phyloP scores from a whole-genome alignment of 35 echinoderm and acorn worm species.

The Apostichopus parvimensis region DNA sequence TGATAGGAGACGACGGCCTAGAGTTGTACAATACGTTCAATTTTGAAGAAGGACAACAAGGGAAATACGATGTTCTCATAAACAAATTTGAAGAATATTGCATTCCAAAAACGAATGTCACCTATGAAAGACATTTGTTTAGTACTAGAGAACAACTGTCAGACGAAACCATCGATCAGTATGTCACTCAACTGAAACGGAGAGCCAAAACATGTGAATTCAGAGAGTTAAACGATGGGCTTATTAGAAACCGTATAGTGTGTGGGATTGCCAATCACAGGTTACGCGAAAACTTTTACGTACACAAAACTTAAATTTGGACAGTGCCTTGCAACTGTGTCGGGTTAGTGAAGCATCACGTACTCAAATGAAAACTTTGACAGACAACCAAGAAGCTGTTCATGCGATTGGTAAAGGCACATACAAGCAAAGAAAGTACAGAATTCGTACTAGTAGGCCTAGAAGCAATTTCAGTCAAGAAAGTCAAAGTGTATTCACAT shows the following conservation, averaged over 20 bases:
- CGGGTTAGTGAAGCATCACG: background rate
- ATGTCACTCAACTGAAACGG: slow-evolving; percentile 22
- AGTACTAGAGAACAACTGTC: background rate
- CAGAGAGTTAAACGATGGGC: slow-evolving; percentile 13
- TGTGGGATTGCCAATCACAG: slow-evolving; percentile 18
- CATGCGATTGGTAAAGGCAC: background rate
- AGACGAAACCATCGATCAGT: slow-evolving; percentile 42
- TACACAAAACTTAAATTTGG: background rate
- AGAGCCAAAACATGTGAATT: slow-evolving; percentile 21
- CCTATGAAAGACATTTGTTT: slow-evolving; percentile 36
- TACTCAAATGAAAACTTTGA: background rate
- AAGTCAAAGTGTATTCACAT: too few relatives aligned
- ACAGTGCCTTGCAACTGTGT: background rate
- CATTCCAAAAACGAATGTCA: slow-evolving; percentile 32
- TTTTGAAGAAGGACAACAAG: background rate
- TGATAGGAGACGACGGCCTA: slow-evolving; percentile 12
- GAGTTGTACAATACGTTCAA: slow-evolving; percentile 46
- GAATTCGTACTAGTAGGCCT: background rate
- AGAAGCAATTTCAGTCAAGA: too few relatives aligned
- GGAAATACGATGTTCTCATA: too few relatives aligned
- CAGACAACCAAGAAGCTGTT: background rate
- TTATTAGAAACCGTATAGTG: slow-evolving; percentile 44
- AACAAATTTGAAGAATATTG: slow-evolving; percentile 20
- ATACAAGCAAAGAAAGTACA: background rate
- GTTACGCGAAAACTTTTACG: slow-evolving; percentile 6